Percentiles rank a stretch among this genome's conserved stretches.
Conservation (phyloP, 1,140 invertebrate species). For the Portunus trituberculatus region DNA sequence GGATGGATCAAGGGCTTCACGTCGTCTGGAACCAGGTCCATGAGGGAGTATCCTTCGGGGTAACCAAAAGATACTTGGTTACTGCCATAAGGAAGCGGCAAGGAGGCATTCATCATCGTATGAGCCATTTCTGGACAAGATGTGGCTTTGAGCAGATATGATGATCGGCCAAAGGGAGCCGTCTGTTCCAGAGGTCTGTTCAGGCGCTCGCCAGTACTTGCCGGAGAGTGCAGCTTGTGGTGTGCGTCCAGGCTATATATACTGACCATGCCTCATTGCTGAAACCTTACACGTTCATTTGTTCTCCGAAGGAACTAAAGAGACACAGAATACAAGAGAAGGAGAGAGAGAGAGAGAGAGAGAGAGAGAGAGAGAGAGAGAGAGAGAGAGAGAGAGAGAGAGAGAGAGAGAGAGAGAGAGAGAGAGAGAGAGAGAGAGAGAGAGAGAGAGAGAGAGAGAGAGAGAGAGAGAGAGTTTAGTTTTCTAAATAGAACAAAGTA, state of each 20-base stretch:
- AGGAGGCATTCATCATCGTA: slow-evolving; percentile 14
- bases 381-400: slow-evolving; percentile 4
- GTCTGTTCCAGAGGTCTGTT: too few species aligned
- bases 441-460: slow-evolving; percentile 26
- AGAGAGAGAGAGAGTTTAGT: neutral
- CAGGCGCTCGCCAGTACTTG: too few species aligned
- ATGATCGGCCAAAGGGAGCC: too few species aligned
- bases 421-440: slow-evolving; percentile 10
- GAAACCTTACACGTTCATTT: too few species aligned
- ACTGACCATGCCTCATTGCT: too few species aligned
- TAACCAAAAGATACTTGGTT: slow-evolving; percentile 5
- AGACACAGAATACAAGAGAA: too few species aligned
- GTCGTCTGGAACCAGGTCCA: slow-evolving; percentile 78
- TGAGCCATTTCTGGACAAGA: neutral
- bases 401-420: too few species aligned
- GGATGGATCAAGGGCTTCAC: slow-evolving; percentile 78
- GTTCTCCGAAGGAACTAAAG: too few species aligned
- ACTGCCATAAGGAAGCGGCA: neutral
- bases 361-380: slow-evolving; percentile 12
- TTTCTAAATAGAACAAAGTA: too few species aligned
- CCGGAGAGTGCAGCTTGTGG: too few species aligned
- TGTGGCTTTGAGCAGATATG: too few species aligned
- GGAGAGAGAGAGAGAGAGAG: neutral
- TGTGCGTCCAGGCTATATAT: too few species aligned
- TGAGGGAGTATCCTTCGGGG: slow-evolving; percentile 38